A percentile compares a stretch with the other conserved stretches of the same genome.
Evolutionary conservation across 2,113 vertebrate species (phyloP).

Genomic region (Nothocercus julius): DNA sequence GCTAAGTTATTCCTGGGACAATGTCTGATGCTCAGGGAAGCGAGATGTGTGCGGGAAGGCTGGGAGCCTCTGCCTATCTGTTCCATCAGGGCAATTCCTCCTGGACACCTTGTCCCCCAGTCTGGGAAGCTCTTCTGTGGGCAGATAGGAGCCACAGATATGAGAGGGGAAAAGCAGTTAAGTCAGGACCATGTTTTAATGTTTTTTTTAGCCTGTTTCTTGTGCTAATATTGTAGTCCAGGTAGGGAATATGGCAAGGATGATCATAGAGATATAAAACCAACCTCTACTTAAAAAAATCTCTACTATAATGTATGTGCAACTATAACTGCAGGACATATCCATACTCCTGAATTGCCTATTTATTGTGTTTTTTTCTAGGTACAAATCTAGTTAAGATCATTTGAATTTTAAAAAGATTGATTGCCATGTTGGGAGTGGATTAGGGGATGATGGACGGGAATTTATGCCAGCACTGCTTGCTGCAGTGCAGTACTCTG

Average conservation of each 20-base stretch:
- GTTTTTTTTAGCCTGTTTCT: background rate
- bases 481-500: constrained; percentile 50
- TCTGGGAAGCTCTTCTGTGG: background rate
- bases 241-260: background rate
- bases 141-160: background rate
- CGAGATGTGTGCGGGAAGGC: background rate
- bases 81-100: background rate
- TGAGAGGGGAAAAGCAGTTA: background rate
- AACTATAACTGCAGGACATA: background rate
- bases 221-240: background rate
- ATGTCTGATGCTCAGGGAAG: background rate
- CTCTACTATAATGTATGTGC: rapidly evolving
- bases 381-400: background rate
- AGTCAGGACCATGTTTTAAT: background rate
- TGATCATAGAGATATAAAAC: background rate
- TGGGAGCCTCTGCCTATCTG: background rate
- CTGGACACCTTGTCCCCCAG: background rate
- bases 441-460: constrained; percentile 49
- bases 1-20: background rate
- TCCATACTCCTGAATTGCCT: background rate
- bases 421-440: constrained; percentile 27
- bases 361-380: background rate
- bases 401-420: constrained; percentile 28
- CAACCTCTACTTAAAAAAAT: background rate
- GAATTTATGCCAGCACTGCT: background rate